These are phyloP conservation scores for Corythaeola cristata DNA, from an alignment of 2,113 vertebrate genomes.

Conservation along the genomic window DNA sequence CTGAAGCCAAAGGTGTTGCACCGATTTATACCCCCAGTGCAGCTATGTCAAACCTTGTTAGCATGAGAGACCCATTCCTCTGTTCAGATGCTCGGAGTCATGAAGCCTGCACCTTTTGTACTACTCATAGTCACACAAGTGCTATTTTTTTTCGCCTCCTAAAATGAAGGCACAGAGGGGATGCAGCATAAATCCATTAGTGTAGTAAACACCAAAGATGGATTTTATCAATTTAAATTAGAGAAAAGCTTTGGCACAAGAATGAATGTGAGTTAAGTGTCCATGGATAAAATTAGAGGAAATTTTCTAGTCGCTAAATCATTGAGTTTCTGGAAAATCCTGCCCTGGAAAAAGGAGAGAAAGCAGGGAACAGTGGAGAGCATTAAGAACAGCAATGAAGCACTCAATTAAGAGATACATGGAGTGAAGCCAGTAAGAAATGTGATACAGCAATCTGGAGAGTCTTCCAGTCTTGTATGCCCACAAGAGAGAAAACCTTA, in stretches of 20 bases:
- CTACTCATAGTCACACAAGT: neutral
- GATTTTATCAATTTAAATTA: neutral
- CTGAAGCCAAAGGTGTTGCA: neutral
- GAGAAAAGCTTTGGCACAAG: neutral
- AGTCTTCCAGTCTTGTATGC: neutral
- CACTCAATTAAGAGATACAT: neutral
- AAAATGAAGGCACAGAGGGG: neutral
- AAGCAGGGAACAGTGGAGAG: neutral
- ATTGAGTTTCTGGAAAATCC: neutral
- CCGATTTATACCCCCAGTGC: neutral
- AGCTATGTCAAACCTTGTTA: neutral
- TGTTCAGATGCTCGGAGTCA: neutral
- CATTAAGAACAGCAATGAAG: neutral
- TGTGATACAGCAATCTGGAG: neutral
- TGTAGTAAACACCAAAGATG: neutral
- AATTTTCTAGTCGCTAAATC: neutral
- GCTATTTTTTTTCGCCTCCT: neutral
- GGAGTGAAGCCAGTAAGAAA: neutral
- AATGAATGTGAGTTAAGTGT: neutral
- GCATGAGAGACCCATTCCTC: neutral
- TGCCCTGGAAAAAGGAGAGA: neutral
- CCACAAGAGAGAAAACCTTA: neutral
- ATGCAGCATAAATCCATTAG: neutral
- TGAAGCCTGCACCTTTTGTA: neutral
- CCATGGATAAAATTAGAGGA: neutral